Percentiles rank a stretch among this genome's conserved stretches.
Conservation (phyloP, 1,140 invertebrate species). For the Dreissena polymorpha region DNA sequence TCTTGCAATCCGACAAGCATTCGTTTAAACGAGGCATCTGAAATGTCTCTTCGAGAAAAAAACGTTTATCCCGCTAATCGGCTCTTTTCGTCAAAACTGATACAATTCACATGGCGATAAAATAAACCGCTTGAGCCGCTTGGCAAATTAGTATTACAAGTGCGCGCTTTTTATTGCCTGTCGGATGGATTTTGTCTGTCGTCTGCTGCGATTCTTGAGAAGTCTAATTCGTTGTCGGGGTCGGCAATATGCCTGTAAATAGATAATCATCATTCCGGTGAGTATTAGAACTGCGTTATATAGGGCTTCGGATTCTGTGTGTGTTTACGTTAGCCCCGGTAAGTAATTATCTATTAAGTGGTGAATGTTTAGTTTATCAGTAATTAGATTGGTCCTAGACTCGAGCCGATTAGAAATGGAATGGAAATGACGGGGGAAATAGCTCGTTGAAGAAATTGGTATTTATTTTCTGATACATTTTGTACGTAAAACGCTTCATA, state of each 20-base stretch:
- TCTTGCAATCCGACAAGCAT: too few species aligned
- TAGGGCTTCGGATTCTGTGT: constrained; percentile 22
- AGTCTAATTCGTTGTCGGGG: constrained; percentile 46
- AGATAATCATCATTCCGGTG: constrained; percentile 30
- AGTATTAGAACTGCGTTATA: constrained; percentile 49
- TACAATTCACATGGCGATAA: constrained; percentile 55
- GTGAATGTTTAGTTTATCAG: constrained; percentile 44
- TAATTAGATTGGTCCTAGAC: constrained; percentile 49
- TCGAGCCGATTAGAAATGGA: constrained; percentile 46
- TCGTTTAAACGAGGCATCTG: too few species aligned
- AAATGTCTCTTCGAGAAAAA: neutral
- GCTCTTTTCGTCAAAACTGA: constrained; percentile 33
- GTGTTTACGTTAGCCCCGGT: constrained; percentile 41
- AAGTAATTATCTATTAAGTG: constrained; percentile 57
- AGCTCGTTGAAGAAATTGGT: too few species aligned
- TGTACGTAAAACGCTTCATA: too few species aligned
- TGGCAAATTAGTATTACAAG: constrained; percentile 49
- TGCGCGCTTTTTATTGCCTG: constrained; percentile 39
- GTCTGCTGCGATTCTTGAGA: constrained; percentile 11
- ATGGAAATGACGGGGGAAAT: constrained; percentile 22
- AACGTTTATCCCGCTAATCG: constrained; percentile 30
- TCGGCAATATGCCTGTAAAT: constrained; percentile 39
- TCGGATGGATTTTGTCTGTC: constrained; percentile 34
- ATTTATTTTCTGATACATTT: too few species aligned
- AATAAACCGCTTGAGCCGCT: constrained; percentile 37